phyloP scores from a whole-genome alignment of 2,888 invertebrate genomes.

The Amiota communis region DNA sequence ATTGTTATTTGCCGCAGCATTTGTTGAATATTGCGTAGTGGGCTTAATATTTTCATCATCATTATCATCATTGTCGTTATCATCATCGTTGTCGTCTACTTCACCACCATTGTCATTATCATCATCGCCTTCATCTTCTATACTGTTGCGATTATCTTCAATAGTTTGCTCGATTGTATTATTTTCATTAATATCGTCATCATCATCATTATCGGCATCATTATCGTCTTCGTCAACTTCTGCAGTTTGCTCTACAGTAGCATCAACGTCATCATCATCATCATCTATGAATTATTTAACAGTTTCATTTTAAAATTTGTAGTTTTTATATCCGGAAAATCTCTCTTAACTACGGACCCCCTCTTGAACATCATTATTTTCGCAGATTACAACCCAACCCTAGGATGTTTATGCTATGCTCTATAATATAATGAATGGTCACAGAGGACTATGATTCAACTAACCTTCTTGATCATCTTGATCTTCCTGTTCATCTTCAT shows the following conservation, averaged over 20 bases:
- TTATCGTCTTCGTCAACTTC: constrained; percentile 72
- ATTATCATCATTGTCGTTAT: constrained; percentile 46
- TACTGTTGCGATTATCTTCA: constrained; percentile 41
- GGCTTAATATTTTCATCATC: constrained; percentile 44
- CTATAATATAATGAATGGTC: too few species aligned
- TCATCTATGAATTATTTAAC: too few species aligned
- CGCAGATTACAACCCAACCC: too few species aligned
- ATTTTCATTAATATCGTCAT: constrained; percentile 65
- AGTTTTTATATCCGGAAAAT: too few species aligned
- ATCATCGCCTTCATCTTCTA: constrained; percentile 50
- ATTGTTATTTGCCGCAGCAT: constrained; percentile 48
- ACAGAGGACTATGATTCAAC: constrained; percentile 31
- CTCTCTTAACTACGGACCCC: too few species aligned
- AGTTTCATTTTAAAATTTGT: too few species aligned
- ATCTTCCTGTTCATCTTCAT: constrained; percentile 67
- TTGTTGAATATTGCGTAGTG: constrained; percentile 45
- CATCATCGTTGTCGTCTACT: constrained; percentile 46
- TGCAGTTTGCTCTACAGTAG: constrained; percentile 51
- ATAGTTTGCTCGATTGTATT: constrained; percentile 56
- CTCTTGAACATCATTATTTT: too few species aligned
- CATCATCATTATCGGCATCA: constrained; percentile 62
- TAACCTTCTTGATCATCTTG: constrained; percentile 61
- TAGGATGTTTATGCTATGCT: too few species aligned
- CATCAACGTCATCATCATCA: constrained; percentile 45
- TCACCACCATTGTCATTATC: constrained; percentile 57